Base-by-base conservation (phyloP, 2,113 vertebrate species). In the Clarias magur region DNA sequence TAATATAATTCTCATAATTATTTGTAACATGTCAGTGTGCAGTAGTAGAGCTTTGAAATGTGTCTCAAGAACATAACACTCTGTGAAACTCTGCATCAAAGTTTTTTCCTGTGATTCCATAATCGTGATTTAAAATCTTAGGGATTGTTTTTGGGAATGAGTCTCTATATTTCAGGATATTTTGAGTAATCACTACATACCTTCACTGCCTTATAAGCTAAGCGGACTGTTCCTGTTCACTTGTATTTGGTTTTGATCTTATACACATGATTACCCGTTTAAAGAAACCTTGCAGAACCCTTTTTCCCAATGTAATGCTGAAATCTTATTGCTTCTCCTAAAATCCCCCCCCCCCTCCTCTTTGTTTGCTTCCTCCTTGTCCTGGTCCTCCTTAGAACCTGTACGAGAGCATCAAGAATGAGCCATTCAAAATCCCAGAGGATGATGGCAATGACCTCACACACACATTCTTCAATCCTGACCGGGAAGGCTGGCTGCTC, bases 391-490 rank as follows among this genome's bases (percentile, higher is more conserved):
- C 42, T 80, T 93, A 99, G 98, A 99, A 99, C 89, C 95, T 99
- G 34, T 99, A 99, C 0, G 98, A 99, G 0, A 99, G 98, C 95
- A 99, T 99, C 91, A 99, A 99, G 92, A 99, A 99, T 0, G 98
- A 99, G 17, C 98, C 98, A 23, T 99, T 99, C 91, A 99, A 99
- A 92, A 99, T 99, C 92, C 98, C 98, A 0, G 97, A 99, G 88
- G 98, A 99, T 0, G 98, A 99, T 0, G 98, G 98, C 83, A 99
- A 99, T 0, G 98, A 99, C 93, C 96, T 99, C 90, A 99, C 98
- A 0, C 98, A 99, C 91, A 99, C 98, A 0, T 99, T 99, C 96
- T 99, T 99, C 94, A 99, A 99, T 87, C 98, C 98, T 0, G 98
- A 99, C 94, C 95, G 98, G 19, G 98, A 99, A 90, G 98, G 98